Evolutionary conservation across 2,113 vertebrate genomes (phyloP).

Genomic region (Cephalopholis sonnerati): DNA sequence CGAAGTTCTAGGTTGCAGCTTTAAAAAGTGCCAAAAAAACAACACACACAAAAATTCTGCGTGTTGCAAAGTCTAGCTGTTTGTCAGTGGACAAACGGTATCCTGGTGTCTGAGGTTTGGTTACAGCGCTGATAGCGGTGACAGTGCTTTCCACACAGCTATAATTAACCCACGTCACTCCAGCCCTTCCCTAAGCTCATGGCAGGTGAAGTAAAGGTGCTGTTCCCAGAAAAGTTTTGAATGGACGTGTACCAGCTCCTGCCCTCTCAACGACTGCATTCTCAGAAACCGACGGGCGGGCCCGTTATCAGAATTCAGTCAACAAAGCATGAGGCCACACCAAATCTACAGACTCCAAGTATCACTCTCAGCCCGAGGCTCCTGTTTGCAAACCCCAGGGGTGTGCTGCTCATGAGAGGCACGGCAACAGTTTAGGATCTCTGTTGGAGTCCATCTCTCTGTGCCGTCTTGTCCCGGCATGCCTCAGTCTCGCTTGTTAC

Average conservation of each 20-base stretch:
- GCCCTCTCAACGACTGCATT: constrained; percentile 14
- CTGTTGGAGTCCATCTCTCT: constrained; percentile 11
- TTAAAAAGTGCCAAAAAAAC: too few relatives aligned
- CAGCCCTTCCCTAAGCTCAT: background rate
- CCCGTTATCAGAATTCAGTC: constrained; percentile 42
- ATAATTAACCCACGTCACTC: background rate
- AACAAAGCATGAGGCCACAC: constrained; percentile 44
- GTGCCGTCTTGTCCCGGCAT: constrained; percentile 50
- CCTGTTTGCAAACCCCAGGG: constrained; percentile 43
- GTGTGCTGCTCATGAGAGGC: constrained; percentile 27
- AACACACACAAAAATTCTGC: too few relatives aligned
- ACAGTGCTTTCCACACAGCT: background rate
- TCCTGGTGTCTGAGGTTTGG: too few relatives aligned
- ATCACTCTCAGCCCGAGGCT: constrained; percentile 40
- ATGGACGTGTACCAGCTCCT: background rate
- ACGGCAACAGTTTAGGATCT: constrained; percentile 23
- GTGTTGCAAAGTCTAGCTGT: too few relatives aligned
- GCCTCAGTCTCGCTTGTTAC: constrained; percentile 42
- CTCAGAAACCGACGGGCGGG: constrained; percentile 42
- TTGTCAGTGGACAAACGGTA: too few relatives aligned
- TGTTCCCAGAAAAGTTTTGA: constrained; percentile 43
- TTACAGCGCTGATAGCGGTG: too few relatives aligned
- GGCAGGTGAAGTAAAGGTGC: constrained; percentile 11
- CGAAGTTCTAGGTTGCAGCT: too few relatives aligned
- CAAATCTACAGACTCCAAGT: constrained; percentile 18